Conservation (phyloP, 1,140 invertebrate species). For the Drosophila busckii region DNA sequence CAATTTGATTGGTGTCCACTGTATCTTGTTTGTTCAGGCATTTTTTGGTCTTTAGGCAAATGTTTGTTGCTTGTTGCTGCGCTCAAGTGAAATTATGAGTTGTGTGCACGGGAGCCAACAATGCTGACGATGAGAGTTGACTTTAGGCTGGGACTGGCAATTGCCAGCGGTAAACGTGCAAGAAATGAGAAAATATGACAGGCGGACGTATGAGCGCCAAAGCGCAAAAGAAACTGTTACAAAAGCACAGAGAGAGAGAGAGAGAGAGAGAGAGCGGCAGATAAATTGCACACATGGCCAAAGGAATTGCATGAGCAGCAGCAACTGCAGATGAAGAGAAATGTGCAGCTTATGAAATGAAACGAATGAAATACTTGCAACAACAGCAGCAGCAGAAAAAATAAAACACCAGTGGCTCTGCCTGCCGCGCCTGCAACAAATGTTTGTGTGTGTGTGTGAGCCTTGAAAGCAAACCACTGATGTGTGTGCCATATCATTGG, state of each 20-base stretch:
- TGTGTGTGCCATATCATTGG: constrained; percentile 19
- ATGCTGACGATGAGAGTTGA: constrained; percentile 24
- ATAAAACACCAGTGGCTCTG: constrained; percentile 7
- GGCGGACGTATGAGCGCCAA: constrained; percentile 52
- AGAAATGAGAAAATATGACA: constrained; percentile 75
- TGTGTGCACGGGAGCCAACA: constrained; percentile 39
- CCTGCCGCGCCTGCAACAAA: neutral
- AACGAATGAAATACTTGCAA: constrained; percentile 40
- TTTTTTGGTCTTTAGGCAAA: constrained; percentile 42
- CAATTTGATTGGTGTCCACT: neutral
- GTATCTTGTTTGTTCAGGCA: constrained; percentile 5
- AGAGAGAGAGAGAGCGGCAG: constrained; percentile 5
- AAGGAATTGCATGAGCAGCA: constrained; percentile 9
- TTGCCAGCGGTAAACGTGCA: constrained; percentile 66
- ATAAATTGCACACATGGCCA: constrained; percentile 21
- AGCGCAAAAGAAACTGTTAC: constrained; percentile 54
- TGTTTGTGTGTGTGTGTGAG: neutral
- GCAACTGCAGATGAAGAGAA: constrained; percentile 54
- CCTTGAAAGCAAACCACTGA: constrained; percentile 2
- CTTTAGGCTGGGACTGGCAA: constrained; percentile 35
- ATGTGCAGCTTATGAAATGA: constrained; percentile 74
- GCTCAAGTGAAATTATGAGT: constrained; percentile 64
- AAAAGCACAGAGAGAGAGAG: constrained; percentile 35
- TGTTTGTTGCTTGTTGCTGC: constrained; percentile 43
- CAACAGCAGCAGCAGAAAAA: neutral